Conservation (phyloP, 2,113 vertebrate species). For the Ophthalmolycus amberensis region DNA sequence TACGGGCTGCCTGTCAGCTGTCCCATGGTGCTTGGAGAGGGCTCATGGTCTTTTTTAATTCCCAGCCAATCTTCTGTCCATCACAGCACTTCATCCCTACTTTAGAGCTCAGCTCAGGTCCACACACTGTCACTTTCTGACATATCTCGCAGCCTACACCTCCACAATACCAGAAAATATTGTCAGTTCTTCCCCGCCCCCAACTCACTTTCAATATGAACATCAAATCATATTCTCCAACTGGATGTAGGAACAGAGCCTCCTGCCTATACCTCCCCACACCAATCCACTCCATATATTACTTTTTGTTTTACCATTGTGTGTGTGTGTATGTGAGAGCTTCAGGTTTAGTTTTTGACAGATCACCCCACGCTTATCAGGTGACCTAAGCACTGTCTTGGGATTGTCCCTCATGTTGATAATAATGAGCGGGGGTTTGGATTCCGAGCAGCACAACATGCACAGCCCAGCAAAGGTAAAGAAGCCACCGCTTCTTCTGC, state of each 20-base stretch:
- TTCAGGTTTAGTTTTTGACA: conserved; percentile 37
- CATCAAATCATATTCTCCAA: conserved; percentile 65
- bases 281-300: conserved; percentile 12
- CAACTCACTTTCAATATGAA: conserved; percentile 49
- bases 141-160: conserved; percentile 75
- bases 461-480: conserved; percentile 58
- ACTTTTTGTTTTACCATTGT: neutral
- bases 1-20: conserved; percentile 76
- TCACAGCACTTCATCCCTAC: conserved; percentile 80
- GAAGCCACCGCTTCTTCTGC: conserved; percentile 50
- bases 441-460: conserved; percentile 51
- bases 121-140: conserved; percentile 81
- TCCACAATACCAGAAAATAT: conserved; percentile 70
- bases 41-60: conserved; percentile 81
- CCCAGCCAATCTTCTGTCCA: conserved; percentile 84
- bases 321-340: conserved; percentile 7
- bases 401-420: conserved; percentile 44
- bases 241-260: conserved; percentile 49
- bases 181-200: conserved; percentile 67
- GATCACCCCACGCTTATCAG: conserved; percentile 43
- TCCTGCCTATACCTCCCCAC: conserved; percentile 30
- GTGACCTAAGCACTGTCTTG: conserved; percentile 50
- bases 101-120: conserved; percentile 79
- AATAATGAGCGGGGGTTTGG: conserved; percentile 57
- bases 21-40: conserved; percentile 71